These are phyloP conservation scores for Euwallacea fornicatus DNA, from an alignment of 1,140 invertebrate genomes.

Conservation along the genomic window DNA sequence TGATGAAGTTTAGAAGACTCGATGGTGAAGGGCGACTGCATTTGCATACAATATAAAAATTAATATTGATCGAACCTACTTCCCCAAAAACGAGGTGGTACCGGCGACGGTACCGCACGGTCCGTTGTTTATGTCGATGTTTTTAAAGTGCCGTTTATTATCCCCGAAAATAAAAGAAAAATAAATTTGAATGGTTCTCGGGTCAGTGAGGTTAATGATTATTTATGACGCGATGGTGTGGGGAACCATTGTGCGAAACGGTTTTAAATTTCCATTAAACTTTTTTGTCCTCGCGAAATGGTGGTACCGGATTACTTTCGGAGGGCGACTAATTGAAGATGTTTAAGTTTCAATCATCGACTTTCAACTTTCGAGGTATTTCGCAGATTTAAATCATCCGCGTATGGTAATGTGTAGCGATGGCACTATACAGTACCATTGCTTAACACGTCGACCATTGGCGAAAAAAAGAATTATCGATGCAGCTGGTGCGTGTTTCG, in stretches of 20 bases:
- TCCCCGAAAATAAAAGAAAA: slow-evolving; percentile 33
- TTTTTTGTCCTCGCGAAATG: slow-evolving; percentile 13
- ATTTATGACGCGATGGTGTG: slow-evolving; percentile 30
- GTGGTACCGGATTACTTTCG: slow-evolving; percentile 13
- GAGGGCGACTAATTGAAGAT: slow-evolving; percentile 7
- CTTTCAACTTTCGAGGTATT: not conserved
- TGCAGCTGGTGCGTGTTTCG: slow-evolving; percentile 19
- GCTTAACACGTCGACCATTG: slow-evolving; percentile 16
- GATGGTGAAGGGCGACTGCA: not conserved
- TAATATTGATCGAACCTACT: too few species aligned
- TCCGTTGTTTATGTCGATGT: slow-evolving; percentile 28
- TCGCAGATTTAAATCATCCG: not conserved
- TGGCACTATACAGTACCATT: slow-evolving; percentile 13
- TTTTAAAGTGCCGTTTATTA: slow-evolving; percentile 34
- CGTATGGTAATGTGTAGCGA: slow-evolving; percentile 21
- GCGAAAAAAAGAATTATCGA: slow-evolving; percentile 30
- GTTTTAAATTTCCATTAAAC: slow-evolving; percentile 33
- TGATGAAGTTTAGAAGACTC: too few species aligned
- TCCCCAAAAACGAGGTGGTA: slow-evolving; percentile 17
- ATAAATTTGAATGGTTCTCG: slow-evolving; percentile 26
- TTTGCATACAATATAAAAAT: slow-evolving; percentile 5
- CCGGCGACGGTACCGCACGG: not conserved
- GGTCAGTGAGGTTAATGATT: slow-evolving; percentile 33
- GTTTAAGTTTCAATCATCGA: slow-evolving; percentile 3
- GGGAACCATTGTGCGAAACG: slow-evolving; percentile 33